Evolutionary conservation across 2,113 vertebrate genomes (phyloP).

Genomic region (Procavia capensis): DNA sequence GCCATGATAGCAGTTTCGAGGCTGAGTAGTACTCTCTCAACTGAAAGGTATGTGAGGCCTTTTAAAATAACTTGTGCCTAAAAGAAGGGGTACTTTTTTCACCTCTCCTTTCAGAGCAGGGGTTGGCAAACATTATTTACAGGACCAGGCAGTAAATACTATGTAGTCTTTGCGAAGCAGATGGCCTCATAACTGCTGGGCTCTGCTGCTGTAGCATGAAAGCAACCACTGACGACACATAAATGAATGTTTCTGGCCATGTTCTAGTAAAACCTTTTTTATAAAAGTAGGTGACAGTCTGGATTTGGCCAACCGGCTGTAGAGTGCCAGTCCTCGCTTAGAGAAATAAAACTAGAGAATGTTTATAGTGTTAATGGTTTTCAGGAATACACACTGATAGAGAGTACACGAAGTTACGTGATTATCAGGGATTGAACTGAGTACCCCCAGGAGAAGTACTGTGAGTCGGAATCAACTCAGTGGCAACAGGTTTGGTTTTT

Average conservation of each 20-base stretch:
- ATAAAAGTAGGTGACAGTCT: not conserved
- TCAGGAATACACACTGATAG: not conserved
- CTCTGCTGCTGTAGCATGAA: not conserved
- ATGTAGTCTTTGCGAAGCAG: not conserved
- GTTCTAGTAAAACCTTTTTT: not conserved
- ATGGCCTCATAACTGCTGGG: not conserved
- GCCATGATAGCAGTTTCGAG: not conserved
- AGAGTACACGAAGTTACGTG: not conserved
- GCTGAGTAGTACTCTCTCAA: not conserved
- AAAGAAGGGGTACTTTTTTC: not conserved
- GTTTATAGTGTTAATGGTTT: not conserved
- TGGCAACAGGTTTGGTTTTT: no score
- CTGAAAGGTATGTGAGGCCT: rapidly evolving
- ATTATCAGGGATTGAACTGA: not conserved
- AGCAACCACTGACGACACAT: not conserved
- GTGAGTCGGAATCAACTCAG: no score
- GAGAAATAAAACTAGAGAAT: not conserved
- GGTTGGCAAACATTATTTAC: not conserved
- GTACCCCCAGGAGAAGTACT: no score
- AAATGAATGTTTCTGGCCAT: not conserved
- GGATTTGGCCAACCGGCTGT: not conserved
- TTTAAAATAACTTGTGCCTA: constrained; percentile 28
- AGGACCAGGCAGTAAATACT: not conserved
- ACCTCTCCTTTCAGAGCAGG: not conserved
- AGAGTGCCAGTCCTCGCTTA: constrained; percentile 11